Conservation (phyloP, 2,797 vertebrate genomes). For the Peromyscus melanophrys region DNA sequence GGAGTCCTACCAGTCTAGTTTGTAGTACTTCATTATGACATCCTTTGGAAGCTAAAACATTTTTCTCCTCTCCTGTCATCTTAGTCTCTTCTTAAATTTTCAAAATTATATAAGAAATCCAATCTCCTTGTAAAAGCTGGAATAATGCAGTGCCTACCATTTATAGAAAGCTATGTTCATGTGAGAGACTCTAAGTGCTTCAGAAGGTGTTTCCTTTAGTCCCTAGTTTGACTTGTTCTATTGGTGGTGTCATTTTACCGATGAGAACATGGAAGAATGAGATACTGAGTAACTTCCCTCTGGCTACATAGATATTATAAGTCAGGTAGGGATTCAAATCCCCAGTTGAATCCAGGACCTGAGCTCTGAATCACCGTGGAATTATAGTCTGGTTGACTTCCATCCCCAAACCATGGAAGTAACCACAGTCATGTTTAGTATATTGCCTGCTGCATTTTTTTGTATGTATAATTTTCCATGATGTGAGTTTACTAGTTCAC, state of each 20-base stretch:
- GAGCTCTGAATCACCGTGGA: neutral
- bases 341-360: neutral
- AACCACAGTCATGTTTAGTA: neutral
- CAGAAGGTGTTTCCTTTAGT: neutral
- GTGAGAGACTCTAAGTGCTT: neutral
- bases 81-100: neutral
- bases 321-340: neutral
- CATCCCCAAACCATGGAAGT: too few species aligned
- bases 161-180: neutral
- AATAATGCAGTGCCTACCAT: neutral
- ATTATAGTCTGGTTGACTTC: neutral
- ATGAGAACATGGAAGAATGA: neutral
- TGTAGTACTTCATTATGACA: neutral
- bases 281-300: neutral
- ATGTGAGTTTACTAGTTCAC: too few species aligned
- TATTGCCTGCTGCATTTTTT: neutral
- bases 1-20: neutral
- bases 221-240: neutral
- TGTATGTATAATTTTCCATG: neutral
- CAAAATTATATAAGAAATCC: neutral
- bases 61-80: neutral
- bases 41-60: neutral
- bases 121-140: neutral
- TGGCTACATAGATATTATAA: neutral
- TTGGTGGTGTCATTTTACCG: neutral